Evolutionary conservation across 1,140 invertebrate species (phyloP), one percentile per base, ranked within the genome.

Genomic region (Philaenus spumarius): DNA sequence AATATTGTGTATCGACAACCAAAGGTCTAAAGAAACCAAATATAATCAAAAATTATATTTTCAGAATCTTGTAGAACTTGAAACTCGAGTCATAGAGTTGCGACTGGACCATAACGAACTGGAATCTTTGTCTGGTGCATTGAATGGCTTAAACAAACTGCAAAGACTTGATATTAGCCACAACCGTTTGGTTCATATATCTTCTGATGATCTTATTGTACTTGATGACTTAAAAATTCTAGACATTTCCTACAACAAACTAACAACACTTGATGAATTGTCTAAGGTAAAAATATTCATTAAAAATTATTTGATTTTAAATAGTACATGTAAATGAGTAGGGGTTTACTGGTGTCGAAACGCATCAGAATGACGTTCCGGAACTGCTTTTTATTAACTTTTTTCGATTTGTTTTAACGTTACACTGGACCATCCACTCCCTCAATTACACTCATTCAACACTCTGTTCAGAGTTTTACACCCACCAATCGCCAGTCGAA

Each of bases 201-300:
- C 82, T 1, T 81, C 84, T 0, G 84, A 85, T 22, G 87, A 89
- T 68, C 75, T 91, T 11, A 82, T 84, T 24, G 86, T 86, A 26
- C 74, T 91, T 59, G 82, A 84, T 51, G 78, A 80, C 26, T 73
- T 91, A 9, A 80, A 80, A 61, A 71, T 85, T 15, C 73, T 91
- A 5, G 87, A 91, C 69, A 74, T 91, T 14, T 90, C 87, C 0
- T 75, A 85, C 66, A 91, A 91, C 70, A 77, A 82, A 47, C 75
- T 91, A 11, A 80, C 79, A 14, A 85, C 86, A 3, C 74, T 91
- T 15, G 85, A 88, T 68, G 84, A 87, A 73, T 85, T 85, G 30
- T 87, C 87, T 56, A 86, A 87, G 81, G 89, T 90, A 73, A 68
- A 23, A 15, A 15, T 45, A 37, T 11, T n/a, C n/a, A n/a, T n/a